phyloP scores from a whole-genome alignment of 2,797 vertebrate genomes.

The Falco biarmicus region DNA sequence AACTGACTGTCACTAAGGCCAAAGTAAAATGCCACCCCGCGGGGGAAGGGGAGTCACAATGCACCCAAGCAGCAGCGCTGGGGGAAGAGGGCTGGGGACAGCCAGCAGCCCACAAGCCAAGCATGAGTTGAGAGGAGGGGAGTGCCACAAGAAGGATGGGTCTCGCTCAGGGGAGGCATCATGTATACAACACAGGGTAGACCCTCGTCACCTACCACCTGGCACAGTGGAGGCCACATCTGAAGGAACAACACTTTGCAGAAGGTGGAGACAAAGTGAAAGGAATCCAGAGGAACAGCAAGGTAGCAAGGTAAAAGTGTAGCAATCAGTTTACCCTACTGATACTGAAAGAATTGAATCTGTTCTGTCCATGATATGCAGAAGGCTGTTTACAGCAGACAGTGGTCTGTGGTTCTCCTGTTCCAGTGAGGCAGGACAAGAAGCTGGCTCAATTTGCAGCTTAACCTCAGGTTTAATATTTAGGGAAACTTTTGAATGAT shows the following conservation, averaged over 20 bases:
- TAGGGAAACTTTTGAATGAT: not conserved
- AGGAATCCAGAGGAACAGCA: not conserved
- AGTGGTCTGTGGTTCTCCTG: not conserved
- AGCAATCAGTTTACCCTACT: not conserved
- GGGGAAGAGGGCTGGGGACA: not conserved
- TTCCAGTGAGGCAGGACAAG: not conserved
- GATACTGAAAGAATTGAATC: not conserved
- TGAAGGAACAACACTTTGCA: accelerated
- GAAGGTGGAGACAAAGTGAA: not conserved
- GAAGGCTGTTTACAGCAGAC: not conserved
- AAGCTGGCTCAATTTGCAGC: not conserved
- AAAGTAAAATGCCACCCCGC: not conserved
- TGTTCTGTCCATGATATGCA: not conserved
- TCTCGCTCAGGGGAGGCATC: accelerated
- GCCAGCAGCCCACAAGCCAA: not conserved
- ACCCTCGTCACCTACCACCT: not conserved
- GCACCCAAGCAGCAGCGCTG: not conserved
- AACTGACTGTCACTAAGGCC: not conserved
- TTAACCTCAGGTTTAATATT: not conserved
- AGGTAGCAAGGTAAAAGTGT: not conserved
- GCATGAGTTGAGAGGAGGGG: not conserved
- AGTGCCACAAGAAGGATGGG: not conserved
- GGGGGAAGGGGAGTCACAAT: not conserved
- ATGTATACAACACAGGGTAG: accelerated
- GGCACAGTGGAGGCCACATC: not conserved